Evolutionary conservation across 2,888 invertebrate genomes (phyloP).

Genomic region (Drosophila neotestacea): DNA sequence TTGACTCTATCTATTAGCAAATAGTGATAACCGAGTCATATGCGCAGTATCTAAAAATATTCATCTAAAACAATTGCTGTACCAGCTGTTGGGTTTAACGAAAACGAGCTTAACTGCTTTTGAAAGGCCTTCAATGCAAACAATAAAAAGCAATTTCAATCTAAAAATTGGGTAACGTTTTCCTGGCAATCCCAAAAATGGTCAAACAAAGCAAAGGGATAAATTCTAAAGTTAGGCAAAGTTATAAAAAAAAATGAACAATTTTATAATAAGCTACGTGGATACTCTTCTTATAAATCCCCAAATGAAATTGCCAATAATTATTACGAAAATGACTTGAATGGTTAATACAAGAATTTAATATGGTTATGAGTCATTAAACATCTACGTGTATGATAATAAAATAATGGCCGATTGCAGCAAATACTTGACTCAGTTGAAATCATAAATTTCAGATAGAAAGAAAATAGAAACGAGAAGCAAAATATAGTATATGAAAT

Average conservation of each 20-base stretch:
- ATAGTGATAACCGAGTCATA: constrained; percentile 1
- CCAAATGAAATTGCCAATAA: too few relatives aligned
- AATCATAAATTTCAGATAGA: background rate
- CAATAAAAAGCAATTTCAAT: constrained; percentile 55
- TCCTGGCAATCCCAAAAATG: background rate
- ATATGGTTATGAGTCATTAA: constrained; percentile 5
- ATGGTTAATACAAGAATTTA: too few relatives aligned
- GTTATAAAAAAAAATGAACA: constrained; percentile 3
- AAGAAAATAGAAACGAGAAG: background rate
- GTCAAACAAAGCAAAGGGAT: constrained; percentile 13
- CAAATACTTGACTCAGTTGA: background rate
- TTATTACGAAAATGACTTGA: too few relatives aligned
- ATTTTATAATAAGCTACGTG: background rate
- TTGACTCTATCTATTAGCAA: constrained; percentile 4
- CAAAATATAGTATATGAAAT: background rate
- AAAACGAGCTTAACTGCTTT: constrained; percentile 26
- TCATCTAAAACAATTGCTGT: background rate
- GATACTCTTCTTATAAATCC: background rate
- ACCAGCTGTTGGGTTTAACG: constrained; percentile 42
- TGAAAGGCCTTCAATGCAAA: constrained; percentile 46
- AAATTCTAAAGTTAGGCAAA: constrained; percentile 14
- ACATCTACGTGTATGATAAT: background rate
- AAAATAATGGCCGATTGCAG: constrained; percentile 2
- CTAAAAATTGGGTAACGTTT: constrained; percentile 25
- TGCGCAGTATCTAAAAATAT: constrained; percentile 18